Base-by-base conservation (phyloP, 2,888 invertebrate species). In the Standfussiana lucernea region DNA sequence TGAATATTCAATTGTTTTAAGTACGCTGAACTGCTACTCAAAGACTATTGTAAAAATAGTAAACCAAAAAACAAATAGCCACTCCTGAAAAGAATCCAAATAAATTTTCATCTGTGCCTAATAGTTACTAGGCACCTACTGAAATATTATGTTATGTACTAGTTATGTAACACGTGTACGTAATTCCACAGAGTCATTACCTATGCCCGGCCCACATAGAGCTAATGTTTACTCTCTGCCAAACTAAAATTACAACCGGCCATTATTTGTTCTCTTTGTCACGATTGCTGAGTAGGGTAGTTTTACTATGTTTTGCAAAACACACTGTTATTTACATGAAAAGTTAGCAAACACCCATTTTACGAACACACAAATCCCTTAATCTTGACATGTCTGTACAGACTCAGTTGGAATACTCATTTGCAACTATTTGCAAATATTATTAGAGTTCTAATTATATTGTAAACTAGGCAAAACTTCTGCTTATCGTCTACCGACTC, bases 361-460 rank as follows among this genome's bases (percentile, higher is more conserved):
- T 83, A 82, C 77, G 83, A 80, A 82, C 84, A 82, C 76, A 78
- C 76, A 80, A 80, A 85, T 72, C 86, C 88, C 88, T 86, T 91
- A 91, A 91, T 90, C 89, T 89, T 88, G 84, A 89, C 80, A 89
- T 91, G 90, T 91, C 85, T 82, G 85, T 70, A 77, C 37, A 64
- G 80, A 67, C 73, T 53, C 61, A 72, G 53, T 86, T 73, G 66
- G 32, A 70, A 75, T 70, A 62, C 59, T 65, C 47, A 75, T 79
- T 75, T 79, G 59, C 40, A 42, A 72, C 10, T 35, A 68, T 81
- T 71, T 61, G 42, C 68, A 59, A 68, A 71, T 68, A 80, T 71
- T 66, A 61, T 74, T 50, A 13, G 13, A 40, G 32, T 45, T n/a
- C 40, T 62, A 53, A 53, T 45, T 53, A 40, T 75, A 69, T 61